phyloP scores from a whole-genome alignment of 2,113 vertebrate species.

The Prochilodus magdalenae region DNA sequence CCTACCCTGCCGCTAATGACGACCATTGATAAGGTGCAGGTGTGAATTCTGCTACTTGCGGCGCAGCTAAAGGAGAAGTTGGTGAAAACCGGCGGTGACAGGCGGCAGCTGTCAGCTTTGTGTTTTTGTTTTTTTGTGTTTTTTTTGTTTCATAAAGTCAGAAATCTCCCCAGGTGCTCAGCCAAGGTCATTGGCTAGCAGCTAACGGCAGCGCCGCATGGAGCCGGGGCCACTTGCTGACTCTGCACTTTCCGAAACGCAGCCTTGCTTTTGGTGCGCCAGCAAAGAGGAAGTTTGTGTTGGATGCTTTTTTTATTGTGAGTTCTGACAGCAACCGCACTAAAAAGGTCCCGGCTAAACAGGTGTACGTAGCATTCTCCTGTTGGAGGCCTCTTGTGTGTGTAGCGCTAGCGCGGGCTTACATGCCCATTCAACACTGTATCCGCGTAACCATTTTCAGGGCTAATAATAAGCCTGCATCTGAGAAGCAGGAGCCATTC shows the following conservation, averaged over 20 bases:
- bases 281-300: conserved; percentile 2
- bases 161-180: conserved; percentile 41
- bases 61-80: conserved; percentile 23
- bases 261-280: background rate
- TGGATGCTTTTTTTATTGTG: conserved; percentile 9
- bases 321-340: background rate
- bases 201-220: background rate
- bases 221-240: background rate
- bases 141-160: background rate
- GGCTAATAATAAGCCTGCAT: conserved; percentile 32
- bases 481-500: conserved; percentile 25
- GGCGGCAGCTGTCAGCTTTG: conserved; percentile 24
- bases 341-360: background rate
- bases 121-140: background rate
- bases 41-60: conserved; percentile 46
- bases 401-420: background rate
- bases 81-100: conserved; percentile 12
- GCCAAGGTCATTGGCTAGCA: conserved; percentile 38
- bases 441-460: background rate
- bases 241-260: background rate
- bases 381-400: background rate
- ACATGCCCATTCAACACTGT: conserved; percentile 5
- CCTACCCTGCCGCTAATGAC: conserved; percentile 35
- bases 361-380: background rate
- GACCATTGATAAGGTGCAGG: conserved; percentile 41